These are phyloP conservation scores for Cheilosia pagana DNA, from an alignment of 2,888 invertebrate genomes.

Conservation along the genomic window DNA sequence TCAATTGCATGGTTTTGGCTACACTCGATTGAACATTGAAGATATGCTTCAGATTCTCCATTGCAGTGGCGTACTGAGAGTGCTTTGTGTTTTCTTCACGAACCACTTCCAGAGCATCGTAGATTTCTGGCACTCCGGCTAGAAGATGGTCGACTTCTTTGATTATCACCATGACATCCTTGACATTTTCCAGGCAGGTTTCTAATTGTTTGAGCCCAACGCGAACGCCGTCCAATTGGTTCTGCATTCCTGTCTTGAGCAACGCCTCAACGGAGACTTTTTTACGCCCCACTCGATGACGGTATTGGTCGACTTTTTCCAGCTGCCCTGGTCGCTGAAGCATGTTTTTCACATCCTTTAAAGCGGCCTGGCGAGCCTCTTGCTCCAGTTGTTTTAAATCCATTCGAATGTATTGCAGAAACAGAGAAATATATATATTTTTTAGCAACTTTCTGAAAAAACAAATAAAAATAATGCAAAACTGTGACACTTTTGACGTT, in stretches of 20 bases:
- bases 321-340: slow-evolving; percentile 97
- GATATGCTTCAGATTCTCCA: slow-evolving; percentile 98
- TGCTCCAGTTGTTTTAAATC: slow-evolving; percentile 89
- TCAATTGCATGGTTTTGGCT: slow-evolving; percentile 96
- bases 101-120: slow-evolving; percentile 92
- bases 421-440: neutral
- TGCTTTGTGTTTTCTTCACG: slow-evolving; percentile 96
- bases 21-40: slow-evolving; percentile 99
- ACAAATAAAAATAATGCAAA: neutral
- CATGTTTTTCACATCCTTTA: slow-evolving; percentile 95
- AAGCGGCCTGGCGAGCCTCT: slow-evolving; percentile 90
- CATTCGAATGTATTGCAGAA: slow-evolving; percentile 76
- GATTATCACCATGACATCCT: slow-evolving; percentile 89
- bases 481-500: no score
- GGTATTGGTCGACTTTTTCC: slow-evolving; percentile 89
- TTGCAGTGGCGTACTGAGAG: slow-evolving; percentile 98
- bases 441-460: neutral
- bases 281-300: slow-evolving; percentile 82
- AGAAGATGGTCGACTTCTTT: slow-evolving; percentile 91
- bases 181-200: slow-evolving; percentile 92
- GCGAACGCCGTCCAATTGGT: slow-evolving; percentile 97
- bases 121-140: slow-evolving; percentile 90
- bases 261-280: slow-evolving; percentile 83
- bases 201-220: slow-evolving; percentile 96
- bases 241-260: slow-evolving; percentile 98